A percentile compares a stretch with the other conserved stretches of the same genome.
Conservation (phyloP, 2,797 vertebrate genomes). For the Lindbergichthys nudifrons region DNA sequence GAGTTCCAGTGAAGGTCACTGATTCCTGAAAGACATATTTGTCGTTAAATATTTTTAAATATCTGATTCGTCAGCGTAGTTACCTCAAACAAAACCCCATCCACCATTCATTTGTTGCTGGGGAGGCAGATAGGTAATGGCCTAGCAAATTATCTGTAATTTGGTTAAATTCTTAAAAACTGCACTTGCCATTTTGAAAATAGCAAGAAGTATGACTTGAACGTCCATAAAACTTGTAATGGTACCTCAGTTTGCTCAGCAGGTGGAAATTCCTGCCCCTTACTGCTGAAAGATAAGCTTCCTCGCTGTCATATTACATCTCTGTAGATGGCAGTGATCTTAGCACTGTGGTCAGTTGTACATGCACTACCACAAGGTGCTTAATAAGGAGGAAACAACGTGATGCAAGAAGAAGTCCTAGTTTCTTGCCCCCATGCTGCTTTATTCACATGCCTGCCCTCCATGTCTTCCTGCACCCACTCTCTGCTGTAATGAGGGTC, state of each 20-base stretch:
- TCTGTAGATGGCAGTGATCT: slow-evolving; percentile 27
- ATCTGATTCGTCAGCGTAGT: neutral
- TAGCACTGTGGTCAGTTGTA: slow-evolving; percentile 48
- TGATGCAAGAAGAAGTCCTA: slow-evolving; percentile 65
- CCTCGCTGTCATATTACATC: slow-evolving; percentile 3
- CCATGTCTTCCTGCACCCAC: slow-evolving; percentile 63
- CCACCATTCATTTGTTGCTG: neutral
- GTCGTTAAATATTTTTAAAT: neutral
- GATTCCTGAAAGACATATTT: neutral
- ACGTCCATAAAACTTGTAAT: neutral
- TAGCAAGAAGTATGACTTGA: neutral
- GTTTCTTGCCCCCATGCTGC: slow-evolving; percentile 58
- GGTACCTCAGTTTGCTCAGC: slow-evolving; percentile 14
- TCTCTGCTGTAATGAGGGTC: slow-evolving; percentile 74
- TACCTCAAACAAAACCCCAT: neutral
- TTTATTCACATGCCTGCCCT: slow-evolving; percentile 50
- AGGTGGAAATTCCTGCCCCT: slow-evolving; percentile 1
- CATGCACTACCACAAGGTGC: slow-evolving; percentile 42
- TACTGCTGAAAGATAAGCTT: slow-evolving; percentile 11
- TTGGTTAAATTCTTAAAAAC: neutral
- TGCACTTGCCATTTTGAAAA: neutral
- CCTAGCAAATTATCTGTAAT: neutral
- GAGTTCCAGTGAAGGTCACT: neutral
- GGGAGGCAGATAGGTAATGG: neutral
- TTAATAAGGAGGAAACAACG: slow-evolving; percentile 68